A percentile compares a stretch with the other conserved stretches of the same genome.
Conservation (phyloP, 2,797 vertebrate species). For the Rhyacichthys aspro region DNA sequence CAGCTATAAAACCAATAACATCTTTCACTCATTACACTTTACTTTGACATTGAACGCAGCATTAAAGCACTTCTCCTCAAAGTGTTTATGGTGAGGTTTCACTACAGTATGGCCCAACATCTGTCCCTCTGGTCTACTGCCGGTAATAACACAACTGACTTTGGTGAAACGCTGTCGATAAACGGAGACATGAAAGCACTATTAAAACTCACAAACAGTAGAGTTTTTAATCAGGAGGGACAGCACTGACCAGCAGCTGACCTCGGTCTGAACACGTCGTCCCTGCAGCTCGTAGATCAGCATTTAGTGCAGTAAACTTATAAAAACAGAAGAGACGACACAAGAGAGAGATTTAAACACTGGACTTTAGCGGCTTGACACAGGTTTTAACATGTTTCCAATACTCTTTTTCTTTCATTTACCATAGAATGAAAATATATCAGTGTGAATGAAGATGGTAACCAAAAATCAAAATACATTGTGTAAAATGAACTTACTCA, state of each 20-base stretch:
- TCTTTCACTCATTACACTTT: constrained; percentile 13
- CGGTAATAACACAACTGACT: constrained; percentile 44
- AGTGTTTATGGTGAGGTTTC: constrained; percentile 37
- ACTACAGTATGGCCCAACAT: constrained; percentile 32
- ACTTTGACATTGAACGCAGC: constrained; percentile 32
- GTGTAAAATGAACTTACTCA: too few relatives aligned
- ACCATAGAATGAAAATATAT: too few relatives aligned
- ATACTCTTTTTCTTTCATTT: too few relatives aligned
- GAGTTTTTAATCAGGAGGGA: constrained; percentile 16
- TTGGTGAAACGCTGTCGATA: constrained; percentile 19
- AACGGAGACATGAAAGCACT: constrained; percentile 35
- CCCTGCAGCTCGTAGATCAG: constrained; percentile 9
- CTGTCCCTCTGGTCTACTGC: constrained; percentile 30
- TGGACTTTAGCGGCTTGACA: too few relatives aligned
- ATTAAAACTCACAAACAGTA: constrained; percentile 26
- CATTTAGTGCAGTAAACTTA: constrained; percentile 1
- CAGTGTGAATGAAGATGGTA: too few relatives aligned
- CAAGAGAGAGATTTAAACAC: background rate
- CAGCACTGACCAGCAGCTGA: constrained; percentile 38
- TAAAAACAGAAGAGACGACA: constrained; percentile 6
- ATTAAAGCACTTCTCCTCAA: constrained; percentile 18
- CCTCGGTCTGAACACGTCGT: background rate
- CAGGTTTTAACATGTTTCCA: too few relatives aligned
- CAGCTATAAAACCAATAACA: constrained; percentile 8
- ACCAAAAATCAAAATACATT: too few relatives aligned